phyloP scores from a whole-genome alignment of 2,113 vertebrate genomes.

The Cepphus grylle region DNA sequence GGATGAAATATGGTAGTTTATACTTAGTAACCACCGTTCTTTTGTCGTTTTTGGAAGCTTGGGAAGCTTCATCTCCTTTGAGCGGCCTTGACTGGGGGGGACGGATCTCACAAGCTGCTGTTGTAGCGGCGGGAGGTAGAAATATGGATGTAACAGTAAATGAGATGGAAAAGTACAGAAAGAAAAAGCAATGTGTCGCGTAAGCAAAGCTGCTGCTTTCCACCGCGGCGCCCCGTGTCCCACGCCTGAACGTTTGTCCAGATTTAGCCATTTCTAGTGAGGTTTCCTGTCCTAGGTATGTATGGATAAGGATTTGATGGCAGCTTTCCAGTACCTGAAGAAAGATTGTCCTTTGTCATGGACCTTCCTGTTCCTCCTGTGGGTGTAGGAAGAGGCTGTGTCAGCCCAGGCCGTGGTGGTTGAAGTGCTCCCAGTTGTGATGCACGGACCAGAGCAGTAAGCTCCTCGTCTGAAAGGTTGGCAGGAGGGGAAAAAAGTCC shows the following conservation, averaged over 20 bases:
- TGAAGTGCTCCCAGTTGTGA: neutral
- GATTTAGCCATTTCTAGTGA: neutral
- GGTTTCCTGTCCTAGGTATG: rapidly evolving
- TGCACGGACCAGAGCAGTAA: rapidly evolving
- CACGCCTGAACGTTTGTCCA: neutral
- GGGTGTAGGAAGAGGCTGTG: neutral
- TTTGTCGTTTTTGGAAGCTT: neutral
- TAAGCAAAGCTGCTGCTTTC: neutral
- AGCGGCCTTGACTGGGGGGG: neutral
- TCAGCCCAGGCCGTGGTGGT: neutral
- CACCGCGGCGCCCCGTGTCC: too few species aligned
- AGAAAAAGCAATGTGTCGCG: rapidly evolving
- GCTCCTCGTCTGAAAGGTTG: neutral
- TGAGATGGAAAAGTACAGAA: neutral
- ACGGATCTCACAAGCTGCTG: neutral
- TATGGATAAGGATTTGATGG: neutral
- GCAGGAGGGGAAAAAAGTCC: neutral
- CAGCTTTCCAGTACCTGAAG: neutral
- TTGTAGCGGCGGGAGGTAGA: rapidly evolving
- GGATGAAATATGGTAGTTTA: neutral
- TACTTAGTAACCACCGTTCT: neutral
- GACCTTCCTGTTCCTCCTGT: neutral
- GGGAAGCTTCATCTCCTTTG: neutral
- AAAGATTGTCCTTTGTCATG: neutral
- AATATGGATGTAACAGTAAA: neutral